Evolutionary conservation across 1,140 invertebrate species (phyloP), one percentile per base, ranked within the genome.

Genomic region (Stegodyphus mimosarum): DNA sequence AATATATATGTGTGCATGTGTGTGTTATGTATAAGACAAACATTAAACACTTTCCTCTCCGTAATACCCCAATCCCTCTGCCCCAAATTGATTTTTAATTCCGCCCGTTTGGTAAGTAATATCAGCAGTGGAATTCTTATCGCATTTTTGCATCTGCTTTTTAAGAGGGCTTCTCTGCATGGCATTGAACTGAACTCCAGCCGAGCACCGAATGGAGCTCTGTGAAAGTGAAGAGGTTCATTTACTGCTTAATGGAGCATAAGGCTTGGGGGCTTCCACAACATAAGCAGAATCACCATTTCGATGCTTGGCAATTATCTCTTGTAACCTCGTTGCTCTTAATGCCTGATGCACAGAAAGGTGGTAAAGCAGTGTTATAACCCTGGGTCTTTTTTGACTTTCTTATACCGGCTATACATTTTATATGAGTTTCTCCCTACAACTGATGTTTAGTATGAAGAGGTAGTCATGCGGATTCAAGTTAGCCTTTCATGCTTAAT

Each of bases 61-160:
- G 49, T 15, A 52, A 49, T 13, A 50, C 49, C 9, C 52, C 13
- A 33, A 48, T 3, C 2, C n/a, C 33, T 53, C 48, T 74, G 51
- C n/a, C 6, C 73, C 75, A 79, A 79, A 79, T 79, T 79, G 77
- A 79, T 79, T 79, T 79, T 79, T 79, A 79, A 79, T 79, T 79
- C 67, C 11, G 50, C 72, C n/a, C 72, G 15, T 52, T 74, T 52
- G 18, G 33, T 3, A 18, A 18, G 66, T 7, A 52, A 55, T 55
- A 51, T 50, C 76, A 55, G 17, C 64, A 53, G 7, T 55, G 10
- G 52, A 11, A 69, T 55, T 55, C 67, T 79, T 79, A 79, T 79
- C 77, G 50, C 52, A 79, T 70, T 79, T 70, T 79, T 79, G 77
- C 77, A 79, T 79, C 77, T 79, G 77, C 66, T 18, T 79, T 79